A percentile compares a stretch with the other conserved stretches of the same genome.
Evolutionary conservation across 2,797 vertebrate species (phyloP).

Genomic region (Myotis pilosus): DNA sequence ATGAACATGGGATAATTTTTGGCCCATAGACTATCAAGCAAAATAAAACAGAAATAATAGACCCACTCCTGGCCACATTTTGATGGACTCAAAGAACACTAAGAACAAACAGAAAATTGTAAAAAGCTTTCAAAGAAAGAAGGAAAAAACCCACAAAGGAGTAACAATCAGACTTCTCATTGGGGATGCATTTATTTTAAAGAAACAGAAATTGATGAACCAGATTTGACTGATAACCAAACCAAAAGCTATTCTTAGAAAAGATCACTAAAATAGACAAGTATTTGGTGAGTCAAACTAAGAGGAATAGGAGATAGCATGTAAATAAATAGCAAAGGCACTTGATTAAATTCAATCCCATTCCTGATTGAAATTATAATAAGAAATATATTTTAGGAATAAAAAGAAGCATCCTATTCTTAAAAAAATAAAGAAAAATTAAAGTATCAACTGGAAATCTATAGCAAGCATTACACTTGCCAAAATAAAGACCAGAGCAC

Average conservation of each 20-base stretch:
- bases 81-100: background rate
- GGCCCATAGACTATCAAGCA: background rate
- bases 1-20: background rate
- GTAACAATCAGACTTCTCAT: background rate
- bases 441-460: background rate
- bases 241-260: background rate
- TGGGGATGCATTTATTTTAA: constrained; percentile 11
- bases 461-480: background rate
- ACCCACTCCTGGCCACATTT: background rate
- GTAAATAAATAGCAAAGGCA: background rate
- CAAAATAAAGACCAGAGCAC: no score
- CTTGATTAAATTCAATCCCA: background rate
- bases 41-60: background rate
- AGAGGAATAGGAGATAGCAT: background rate
- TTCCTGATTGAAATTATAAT: background rate
- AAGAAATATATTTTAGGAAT: background rate
- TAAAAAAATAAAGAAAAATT: background rate
- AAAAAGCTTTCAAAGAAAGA: background rate
- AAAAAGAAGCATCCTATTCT: background rate
- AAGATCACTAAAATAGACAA: background rate
- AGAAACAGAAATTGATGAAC: background rate
- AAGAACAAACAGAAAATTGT: background rate
- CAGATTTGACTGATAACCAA: background rate
- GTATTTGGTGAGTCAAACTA: background rate
- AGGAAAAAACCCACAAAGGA: background rate